Conservation (phyloP, 1,140 invertebrate genomes). For the Brachystomella parvula region DNA sequence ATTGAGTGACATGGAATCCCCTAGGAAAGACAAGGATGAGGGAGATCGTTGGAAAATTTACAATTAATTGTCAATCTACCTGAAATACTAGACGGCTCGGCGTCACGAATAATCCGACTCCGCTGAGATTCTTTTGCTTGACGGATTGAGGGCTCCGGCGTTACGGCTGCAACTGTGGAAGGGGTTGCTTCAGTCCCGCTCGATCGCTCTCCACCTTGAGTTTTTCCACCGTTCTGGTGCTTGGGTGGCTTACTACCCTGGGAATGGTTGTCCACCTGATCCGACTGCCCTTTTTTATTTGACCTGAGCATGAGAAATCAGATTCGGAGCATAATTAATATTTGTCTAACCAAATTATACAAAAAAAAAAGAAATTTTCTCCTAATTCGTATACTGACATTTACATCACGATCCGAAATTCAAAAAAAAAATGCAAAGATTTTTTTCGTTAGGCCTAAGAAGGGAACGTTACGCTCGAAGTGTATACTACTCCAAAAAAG, state of each 20-base stretch:
- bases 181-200: background rate
- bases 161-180: slow-evolving; percentile 4
- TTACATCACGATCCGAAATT: slow-evolving; percentile 19
- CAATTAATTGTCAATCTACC: slow-evolving; percentile 41
- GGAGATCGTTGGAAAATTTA: background rate
- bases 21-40: slow-evolving; percentile 20
- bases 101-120: slow-evolving; percentile 41
- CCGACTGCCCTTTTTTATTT: slow-evolving; percentile 14
- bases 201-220: background rate
- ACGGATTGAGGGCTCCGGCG: slow-evolving; percentile 1
- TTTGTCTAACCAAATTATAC: no score
- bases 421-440: background rate
- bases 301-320: slow-evolving; percentile 2
- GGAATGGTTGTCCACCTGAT: slow-evolving; percentile 29
- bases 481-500: no score
- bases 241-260: slow-evolving; percentile 24
- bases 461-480: background rate
- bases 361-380: no score
- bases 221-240: slow-evolving; percentile 34
- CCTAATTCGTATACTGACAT: background rate
- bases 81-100: slow-evolving; percentile 51
- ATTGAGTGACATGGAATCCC: slow-evolving; percentile 53
- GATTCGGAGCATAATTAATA: background rate
- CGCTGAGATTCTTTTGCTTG: slow-evolving; percentile 19
- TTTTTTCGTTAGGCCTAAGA: slow-evolving; percentile 3